These are phyloP conservation scores for Mus spicilegus DNA, from an alignment of 2,113 vertebrate genomes.

Conservation along the genomic window DNA sequence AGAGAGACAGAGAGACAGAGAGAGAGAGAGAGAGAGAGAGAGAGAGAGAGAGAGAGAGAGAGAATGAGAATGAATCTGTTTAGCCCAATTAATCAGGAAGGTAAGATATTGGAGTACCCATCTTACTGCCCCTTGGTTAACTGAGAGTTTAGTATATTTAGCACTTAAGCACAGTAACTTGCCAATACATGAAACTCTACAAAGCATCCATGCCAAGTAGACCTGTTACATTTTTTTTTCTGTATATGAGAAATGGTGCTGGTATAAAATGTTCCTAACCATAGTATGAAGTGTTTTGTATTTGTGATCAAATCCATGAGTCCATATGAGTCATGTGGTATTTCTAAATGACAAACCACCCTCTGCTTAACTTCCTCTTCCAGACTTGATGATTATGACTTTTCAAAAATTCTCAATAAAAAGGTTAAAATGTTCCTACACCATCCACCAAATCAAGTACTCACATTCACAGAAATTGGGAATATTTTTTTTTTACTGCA, in stretches of 20 bases:
- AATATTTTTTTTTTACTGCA: neutral
- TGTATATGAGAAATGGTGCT: neutral
- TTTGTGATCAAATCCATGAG: neutral
- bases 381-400: neutral
- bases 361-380: neutral
- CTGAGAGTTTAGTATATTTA: conserved; percentile 13
- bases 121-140: neutral
- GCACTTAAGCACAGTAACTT: neutral
- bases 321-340: neutral
- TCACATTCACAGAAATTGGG: neutral
- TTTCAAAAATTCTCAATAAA: conserved; percentile 32
- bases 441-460: neutral
- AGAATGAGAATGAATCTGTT: conserved; percentile 6
- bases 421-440: neutral
- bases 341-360: conserved; percentile 1
- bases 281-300: neutral
- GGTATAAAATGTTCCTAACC: neutral
- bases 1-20: neutral
- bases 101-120: neutral
- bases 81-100: neutral
- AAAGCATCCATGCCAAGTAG: neutral
- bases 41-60: too few relatives aligned
- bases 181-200: neutral
- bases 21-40: neutral
- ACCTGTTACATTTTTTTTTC: neutral